Conservation (phyloP, 2,797 vertebrate genomes). For the Propithecus deckenii region DNA sequence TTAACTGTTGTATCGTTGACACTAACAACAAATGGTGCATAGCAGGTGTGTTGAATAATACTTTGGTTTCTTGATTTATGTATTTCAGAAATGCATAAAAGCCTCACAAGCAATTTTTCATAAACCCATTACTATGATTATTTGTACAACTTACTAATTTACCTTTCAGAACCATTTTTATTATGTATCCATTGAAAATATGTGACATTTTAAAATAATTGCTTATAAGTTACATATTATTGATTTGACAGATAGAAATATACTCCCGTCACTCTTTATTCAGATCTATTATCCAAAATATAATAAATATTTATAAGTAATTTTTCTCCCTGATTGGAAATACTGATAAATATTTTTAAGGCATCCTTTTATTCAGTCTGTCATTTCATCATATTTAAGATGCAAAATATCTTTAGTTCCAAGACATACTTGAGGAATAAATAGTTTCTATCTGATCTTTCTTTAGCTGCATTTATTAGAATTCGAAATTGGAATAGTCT, state of each 20-base stretch:
- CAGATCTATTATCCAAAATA: slow-evolving; percentile 64
- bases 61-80: not conserved
- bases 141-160: slow-evolving; percentile 54
- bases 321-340: slow-evolving; percentile 64
- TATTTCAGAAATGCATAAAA: slow-evolving; percentile 28
- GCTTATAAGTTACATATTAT: slow-evolving; percentile 68
- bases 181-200: slow-evolving; percentile 70
- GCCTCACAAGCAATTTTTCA: not conserved
- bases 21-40: not conserved
- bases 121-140: slow-evolving; percentile 51
- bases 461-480: slow-evolving; percentile 65
- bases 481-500: slow-evolving; percentile 60
- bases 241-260: slow-evolving; percentile 67
- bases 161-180: slow-evolving; percentile 73
- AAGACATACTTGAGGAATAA: slow-evolving; percentile 74
- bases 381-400: slow-evolving; percentile 74
- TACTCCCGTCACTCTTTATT: slow-evolving; percentile 62
- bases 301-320: slow-evolving; percentile 79
- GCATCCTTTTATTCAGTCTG: slow-evolving; percentile 71
- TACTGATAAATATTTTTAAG: slow-evolving; percentile 76
- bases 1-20: not conserved
- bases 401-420: slow-evolving; percentile 75
- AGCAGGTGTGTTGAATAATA: not conserved
- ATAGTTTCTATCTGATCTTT: slow-evolving; percentile 73
- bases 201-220: slow-evolving; percentile 64